Percentiles rank a stretch among this genome's conserved stretches.
Conservation (phyloP, 2,113 vertebrate species). For the Calidris pugnax region DNA sequence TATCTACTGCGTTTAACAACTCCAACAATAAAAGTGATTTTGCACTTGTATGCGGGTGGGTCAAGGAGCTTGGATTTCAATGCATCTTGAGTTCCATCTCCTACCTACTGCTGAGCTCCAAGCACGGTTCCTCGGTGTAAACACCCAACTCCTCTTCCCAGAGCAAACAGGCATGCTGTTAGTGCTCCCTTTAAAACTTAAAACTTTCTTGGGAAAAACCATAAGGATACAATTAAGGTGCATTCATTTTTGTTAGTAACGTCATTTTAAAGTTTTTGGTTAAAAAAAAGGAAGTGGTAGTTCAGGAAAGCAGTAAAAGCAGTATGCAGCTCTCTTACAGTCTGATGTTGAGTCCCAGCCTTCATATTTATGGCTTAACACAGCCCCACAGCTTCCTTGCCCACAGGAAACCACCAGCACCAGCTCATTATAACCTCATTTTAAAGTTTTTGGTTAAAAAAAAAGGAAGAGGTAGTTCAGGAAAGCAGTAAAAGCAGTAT, state of each 20-base stretch:
- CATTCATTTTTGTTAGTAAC: not conserved
- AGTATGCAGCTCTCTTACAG: not conserved
- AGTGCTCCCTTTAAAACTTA: not conserved
- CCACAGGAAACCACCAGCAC: not conserved
- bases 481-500: no score
- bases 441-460: no score
- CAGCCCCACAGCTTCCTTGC: not conserved
- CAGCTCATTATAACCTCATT: no score
- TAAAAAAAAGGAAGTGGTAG: not conserved
- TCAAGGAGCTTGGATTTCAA: not conserved
- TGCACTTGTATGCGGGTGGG: accelerated
- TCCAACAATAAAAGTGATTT: not conserved
- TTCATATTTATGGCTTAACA: not conserved
- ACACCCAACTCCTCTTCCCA: not conserved
- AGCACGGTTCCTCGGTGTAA: not conserved
- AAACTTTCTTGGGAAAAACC: not conserved
- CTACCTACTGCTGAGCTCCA: not conserved
- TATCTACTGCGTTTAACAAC: not conserved
- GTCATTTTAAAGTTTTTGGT: not conserved
- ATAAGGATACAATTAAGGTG: not conserved
- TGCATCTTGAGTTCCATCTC: not conserved
- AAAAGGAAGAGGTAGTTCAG: no score
- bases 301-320: not conserved
- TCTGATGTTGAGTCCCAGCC: not conserved
- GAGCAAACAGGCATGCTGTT: not conserved